Base-by-base conservation (phyloP, 2,888 invertebrate genomes). In the Agrotis exclamationis region DNA sequence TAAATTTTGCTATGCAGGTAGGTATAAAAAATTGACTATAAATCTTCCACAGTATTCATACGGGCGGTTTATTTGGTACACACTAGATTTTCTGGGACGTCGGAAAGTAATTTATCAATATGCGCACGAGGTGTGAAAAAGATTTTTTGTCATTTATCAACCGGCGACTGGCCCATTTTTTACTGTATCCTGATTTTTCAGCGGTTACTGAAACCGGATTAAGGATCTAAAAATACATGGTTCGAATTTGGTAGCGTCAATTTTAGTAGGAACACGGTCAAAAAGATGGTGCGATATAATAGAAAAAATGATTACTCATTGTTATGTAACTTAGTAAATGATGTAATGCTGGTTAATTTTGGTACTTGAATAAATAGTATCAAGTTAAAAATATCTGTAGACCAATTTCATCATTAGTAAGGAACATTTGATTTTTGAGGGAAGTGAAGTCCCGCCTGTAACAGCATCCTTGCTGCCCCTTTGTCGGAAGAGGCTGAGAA, bases 61-160 rank as follows among this genome's bases (percentile, higher is more conserved):
- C 47, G 50, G 50, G 54, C 47, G 47, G 63, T 67, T 4, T 66
- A 63, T 79, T 71, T 50, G 65, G 67, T 48, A 57, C 70, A 39
- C 33, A 68, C 64, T 75, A 70, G 72, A 73, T 70, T 78, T 80
- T 70, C 67, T 47, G 44, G 39, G 51, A 69, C 59, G 60, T 56
- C 69, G 51, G 22, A 51, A 39, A 6, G 64, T 56, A 79, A 79
- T 80, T 79, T 79, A 75, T 79, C 80, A 79, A 74, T 74, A 73
- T 54, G 53, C 50, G 72, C 62, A 63, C 60, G 53, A 71, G 76
- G 77, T 71, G 65, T 44, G 58, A 47, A 66, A 72, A 72, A 71
- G 14, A 22, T 44, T 58, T 62, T 76, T 65, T 50, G 20, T 58
- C 62, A 77, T 77, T 71, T 76, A 77, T 77, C 76, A 65, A 48